Evolutionary conservation across 2,797 vertebrate species (phyloP).

Genomic region (Cryptoblepharus egeriae): DNA sequence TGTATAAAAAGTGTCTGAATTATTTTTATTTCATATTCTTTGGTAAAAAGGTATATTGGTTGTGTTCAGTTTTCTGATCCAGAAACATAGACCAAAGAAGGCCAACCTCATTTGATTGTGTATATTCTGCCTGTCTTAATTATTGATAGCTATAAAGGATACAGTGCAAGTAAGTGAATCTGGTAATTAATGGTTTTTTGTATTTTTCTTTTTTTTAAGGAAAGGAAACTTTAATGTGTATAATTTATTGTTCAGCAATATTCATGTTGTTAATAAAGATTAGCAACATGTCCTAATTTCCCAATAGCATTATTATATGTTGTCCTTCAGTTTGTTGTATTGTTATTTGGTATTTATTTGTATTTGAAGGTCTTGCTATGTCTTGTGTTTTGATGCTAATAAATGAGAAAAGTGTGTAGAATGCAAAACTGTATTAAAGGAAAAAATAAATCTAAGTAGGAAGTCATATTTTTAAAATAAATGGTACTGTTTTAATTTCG

Average conservation of each 20-base stretch:
- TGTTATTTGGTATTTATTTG: constrained; percentile 85
- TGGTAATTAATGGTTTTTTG: constrained; percentile 78
- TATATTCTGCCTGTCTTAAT: constrained; percentile 78
- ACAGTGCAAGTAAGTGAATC: constrained; percentile 79
- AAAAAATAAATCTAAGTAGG: constrained; percentile 80
- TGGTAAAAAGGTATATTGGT: constrained; percentile 69
- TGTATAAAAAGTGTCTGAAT: constrained; percentile 61
- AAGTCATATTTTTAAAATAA: constrained; percentile 67
- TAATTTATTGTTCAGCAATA: constrained; percentile 80
- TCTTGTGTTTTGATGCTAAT: constrained; percentile 82
- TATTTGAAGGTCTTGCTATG: constrained; percentile 83
- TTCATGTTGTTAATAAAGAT: constrained; percentile 70
- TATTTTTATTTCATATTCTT: constrained; percentile 63
- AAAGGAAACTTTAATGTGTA: constrained; percentile 67
- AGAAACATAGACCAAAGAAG: constrained; percentile 86
- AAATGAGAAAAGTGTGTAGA: constrained; percentile 79
- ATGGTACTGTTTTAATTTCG: constrained; percentile 51
- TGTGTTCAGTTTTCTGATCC: constrained; percentile 75
- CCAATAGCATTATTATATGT: constrained; percentile 78
- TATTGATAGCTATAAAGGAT: constrained; percentile 76
- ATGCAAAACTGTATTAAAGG: constrained; percentile 79
- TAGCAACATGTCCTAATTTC: constrained; percentile 75
- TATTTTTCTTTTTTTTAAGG: constrained; percentile 66
- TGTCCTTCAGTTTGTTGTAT: constrained; percentile 76
- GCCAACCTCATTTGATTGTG: constrained; percentile 77